Evolutionary conservation across 2,113 vertebrate species (phyloP).

Genomic region (Muntiacus reevesi): DNA sequence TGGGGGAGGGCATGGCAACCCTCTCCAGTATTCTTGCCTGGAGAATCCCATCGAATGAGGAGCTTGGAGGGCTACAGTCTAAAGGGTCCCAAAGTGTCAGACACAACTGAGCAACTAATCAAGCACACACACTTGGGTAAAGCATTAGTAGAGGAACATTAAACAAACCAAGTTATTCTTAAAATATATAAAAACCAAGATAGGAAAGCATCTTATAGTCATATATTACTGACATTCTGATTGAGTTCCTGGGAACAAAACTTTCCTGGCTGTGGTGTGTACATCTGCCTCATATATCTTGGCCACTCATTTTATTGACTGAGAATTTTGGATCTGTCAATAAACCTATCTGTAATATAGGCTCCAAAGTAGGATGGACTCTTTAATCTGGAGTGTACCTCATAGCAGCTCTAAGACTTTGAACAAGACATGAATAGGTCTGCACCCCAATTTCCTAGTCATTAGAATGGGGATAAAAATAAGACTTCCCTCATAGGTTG

Average conservation of each 20-base stretch:
- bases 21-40: neutral
- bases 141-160: neutral
- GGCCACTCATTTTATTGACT: neutral
- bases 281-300: neutral
- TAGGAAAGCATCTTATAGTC: neutral
- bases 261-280: neutral
- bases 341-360: neutral
- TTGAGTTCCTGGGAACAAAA: neutral
- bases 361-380: neutral
- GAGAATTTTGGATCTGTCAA: neutral
- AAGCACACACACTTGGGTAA: neutral
- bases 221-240: neutral
- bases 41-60: neutral
- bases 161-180: neutral
- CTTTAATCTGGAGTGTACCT: neutral
- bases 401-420: neutral
- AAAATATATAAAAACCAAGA: neutral
- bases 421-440: neutral
- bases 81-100: neutral
- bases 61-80: neutral
- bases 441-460: neutral
- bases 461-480: neutral
- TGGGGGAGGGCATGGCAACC: too few relatives aligned
- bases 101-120: neutral
- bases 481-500: neutral